Evolutionary conservation across 2,113 vertebrate species (phyloP).

Genomic region (Scytalopus superciliaris): DNA sequence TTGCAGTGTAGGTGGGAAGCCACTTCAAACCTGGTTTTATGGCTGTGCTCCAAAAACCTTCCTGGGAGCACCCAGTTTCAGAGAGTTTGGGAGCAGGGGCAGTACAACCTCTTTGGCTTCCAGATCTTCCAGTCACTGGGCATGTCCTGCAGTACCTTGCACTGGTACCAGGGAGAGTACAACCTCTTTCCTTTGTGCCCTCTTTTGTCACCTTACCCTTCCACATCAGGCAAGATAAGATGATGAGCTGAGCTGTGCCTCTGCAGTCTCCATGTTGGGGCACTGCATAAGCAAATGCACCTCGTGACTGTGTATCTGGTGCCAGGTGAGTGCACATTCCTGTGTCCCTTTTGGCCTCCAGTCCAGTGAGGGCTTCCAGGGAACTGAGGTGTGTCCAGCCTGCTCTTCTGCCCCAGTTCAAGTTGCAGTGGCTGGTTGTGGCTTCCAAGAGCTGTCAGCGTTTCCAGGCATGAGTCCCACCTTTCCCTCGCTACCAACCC

Average conservation of each 20-base stretch:
- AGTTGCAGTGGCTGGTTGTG: background rate
- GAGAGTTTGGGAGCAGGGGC: background rate
- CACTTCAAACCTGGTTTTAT: background rate
- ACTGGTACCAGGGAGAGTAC: background rate
- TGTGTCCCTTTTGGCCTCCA: background rate
- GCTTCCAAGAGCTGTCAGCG: background rate
- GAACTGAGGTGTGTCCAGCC: background rate
- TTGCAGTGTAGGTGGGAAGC: background rate
- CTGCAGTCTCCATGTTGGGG: accelerated
- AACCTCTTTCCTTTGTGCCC: background rate
- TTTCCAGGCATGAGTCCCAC: background rate
- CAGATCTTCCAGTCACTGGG: background rate
- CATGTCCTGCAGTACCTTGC: background rate
- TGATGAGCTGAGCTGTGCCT: background rate
- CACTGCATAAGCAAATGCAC: background rate
- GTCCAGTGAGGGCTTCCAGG: background rate
- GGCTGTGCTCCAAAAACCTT: background rate
- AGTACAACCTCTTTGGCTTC: background rate
- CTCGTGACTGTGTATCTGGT: accelerated
- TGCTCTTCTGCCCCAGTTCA: background rate
- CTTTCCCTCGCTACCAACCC: background rate
- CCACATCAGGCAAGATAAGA: background rate
- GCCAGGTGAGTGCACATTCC: background rate
- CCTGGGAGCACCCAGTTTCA: accelerated
- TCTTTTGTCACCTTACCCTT: background rate